A percentile compares a stretch with the other conserved stretches of the same genome.
Conservation (phyloP, 2,888 invertebrate species). For the Esperia sulphurella region DNA sequence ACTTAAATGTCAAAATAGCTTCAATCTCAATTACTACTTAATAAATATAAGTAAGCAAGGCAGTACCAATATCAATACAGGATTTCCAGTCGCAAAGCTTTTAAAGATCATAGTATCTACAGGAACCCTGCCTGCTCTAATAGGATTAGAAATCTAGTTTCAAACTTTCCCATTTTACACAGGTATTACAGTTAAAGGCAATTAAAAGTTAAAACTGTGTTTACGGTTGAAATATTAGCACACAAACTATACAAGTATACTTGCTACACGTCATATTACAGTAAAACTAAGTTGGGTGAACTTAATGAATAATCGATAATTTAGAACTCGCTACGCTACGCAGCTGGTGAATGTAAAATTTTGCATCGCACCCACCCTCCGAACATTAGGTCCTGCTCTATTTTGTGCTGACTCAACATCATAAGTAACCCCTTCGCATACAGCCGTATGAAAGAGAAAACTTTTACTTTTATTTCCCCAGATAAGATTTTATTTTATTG, state of each 20-base stretch:
- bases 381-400: conserved; percentile 19
- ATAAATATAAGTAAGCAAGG: too few relatives aligned
- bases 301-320: conserved; percentile 59
- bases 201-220: conserved; percentile 11
- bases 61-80: too few relatives aligned
- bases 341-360: conserved; percentile 37
- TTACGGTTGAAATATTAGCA: neutral
- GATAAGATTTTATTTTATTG: too few relatives aligned
- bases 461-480: neutral
- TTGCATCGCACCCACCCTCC: conserved; percentile 32
- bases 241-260: neutral
- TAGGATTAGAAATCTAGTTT: conserved; percentile 6
- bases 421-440: conserved; percentile 23
- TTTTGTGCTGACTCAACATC: conserved; percentile 40
- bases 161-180: conserved; percentile 3
- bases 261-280: neutral
- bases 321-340: conserved; percentile 25
- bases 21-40: too few relatives aligned
- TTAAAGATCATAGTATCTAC: neutral
- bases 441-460: neutral
- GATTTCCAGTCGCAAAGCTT: too few relatives aligned
- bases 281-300: conserved; percentile 35
- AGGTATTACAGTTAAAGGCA: conserved; percentile 8
- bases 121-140: neutral
- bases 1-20: too few relatives aligned